These are phyloP conservation scores for Sebastes variabilis DNA, from an alignment of 2,797 vertebrate species.

Conservation along the genomic window DNA sequence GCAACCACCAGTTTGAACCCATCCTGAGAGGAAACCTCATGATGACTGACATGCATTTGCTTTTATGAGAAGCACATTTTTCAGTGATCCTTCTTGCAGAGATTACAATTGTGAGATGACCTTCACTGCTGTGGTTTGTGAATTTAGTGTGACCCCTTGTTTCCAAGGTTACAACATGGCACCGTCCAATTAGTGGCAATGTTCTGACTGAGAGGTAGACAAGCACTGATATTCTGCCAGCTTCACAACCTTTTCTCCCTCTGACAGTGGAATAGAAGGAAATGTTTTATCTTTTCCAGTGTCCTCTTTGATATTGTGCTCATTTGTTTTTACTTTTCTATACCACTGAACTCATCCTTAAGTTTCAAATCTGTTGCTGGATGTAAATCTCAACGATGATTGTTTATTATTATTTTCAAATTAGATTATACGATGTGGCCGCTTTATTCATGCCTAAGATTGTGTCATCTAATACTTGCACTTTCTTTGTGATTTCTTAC, in stretches of 20 bases:
- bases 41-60: conserved; percentile 18
- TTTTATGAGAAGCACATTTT: conserved; percentile 38
- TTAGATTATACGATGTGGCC: neutral
- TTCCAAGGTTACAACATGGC: conserved; percentile 33
- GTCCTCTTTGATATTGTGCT: neutral
- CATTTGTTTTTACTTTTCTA: neutral
- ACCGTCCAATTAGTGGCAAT: conserved; percentile 54
- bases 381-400: neutral
- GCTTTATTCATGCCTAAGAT: neutral
- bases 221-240: neutral
- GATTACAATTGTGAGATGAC: conserved; percentile 13
- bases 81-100: conserved; percentile 22
- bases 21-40: conserved; percentile 20
- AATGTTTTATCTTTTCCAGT: neutral
- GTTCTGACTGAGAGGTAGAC: conserved; percentile 35
- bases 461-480: neutral
- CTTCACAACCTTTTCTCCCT: conserved; percentile 4
- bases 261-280: neutral
- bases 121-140: conserved; percentile 7
- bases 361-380: neutral
- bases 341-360: too few species aligned
- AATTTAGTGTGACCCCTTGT: conserved; percentile 23
- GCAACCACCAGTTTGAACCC: neutral
- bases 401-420: neutral
- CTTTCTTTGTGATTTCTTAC: neutral